phyloP scores from a whole-genome alignment of 2,113 vertebrate species.

The Echinops telfairi region DNA sequence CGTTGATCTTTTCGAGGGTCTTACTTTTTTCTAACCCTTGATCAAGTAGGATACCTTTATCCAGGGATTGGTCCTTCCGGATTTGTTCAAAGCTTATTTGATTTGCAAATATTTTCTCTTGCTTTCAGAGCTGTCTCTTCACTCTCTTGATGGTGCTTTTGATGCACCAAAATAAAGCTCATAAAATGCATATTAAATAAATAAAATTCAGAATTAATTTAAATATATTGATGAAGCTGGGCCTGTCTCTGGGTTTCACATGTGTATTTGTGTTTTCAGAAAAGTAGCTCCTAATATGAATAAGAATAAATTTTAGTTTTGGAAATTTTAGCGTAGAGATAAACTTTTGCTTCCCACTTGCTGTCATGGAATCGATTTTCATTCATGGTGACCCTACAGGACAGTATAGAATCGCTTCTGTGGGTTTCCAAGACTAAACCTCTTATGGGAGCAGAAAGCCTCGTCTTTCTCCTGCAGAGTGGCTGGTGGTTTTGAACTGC shows the following conservation, averaged over 20 bases:
- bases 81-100: no score
- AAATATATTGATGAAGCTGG: conserved; percentile 19
- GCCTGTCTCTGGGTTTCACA: not conserved
- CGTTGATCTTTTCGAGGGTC: no score
- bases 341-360: not conserved
- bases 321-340: conserved; percentile 9
- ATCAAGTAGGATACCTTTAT: not conserved
- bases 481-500: no score
- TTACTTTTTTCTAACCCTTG: not conserved
- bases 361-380: no score
- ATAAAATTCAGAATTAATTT: conserved; percentile 20
- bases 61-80: not conserved
- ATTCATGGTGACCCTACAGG: no score
- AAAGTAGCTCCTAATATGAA: conserved; percentile 8
- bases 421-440: no score
- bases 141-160: not conserved
- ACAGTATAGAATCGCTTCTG: no score
- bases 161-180: not conserved
- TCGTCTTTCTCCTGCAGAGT: no score
- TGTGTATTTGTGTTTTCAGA: not conserved
- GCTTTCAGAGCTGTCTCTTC: not conserved
- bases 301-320: conserved; percentile 31
- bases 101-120: no score
- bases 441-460: no score
- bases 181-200: conserved; percentile 36